Base-by-base conservation (phyloP, 2,888 invertebrate species). In the Disparrhopalites patrizii region DNA sequence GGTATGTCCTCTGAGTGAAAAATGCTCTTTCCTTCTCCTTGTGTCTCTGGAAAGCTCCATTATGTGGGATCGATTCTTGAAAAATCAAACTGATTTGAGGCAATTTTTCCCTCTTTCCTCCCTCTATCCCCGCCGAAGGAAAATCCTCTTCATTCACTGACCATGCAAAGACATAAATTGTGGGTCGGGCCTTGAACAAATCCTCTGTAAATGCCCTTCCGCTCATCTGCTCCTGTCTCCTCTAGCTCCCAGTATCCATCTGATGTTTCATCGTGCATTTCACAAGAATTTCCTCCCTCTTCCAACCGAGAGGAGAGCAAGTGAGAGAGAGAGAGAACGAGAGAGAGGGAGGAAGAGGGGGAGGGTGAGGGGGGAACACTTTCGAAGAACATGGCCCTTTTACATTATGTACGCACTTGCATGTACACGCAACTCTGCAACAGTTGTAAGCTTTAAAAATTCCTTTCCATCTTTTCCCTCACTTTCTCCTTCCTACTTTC, bases 21-120 rank as follows among this genome's bases (percentile, higher is more conserved):
- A 57, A 57, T 57, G 43, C 28, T 38, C 23, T 18, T 3, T n/a
- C 28, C 23, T n/a, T n/a, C n/a, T n/a, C n/a, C n/a, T n/a, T n/a
- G n/a, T n/a, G n/a, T n/a, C n/a, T n/a, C n/a, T n/a, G n/a, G n/a
- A n/a, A n/a, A 47, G 60, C 60, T 47, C 50, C 60, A 60, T 60
- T 60, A 60, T 60, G 30, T 31, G 7, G 38, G 61, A 61, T 61
- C 61, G 61, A 61, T 61, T 52, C 38, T 60, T n/a, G n/a, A 20
- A 60, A 60, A 60, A 60, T 60, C 60, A 47, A 60, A 60, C 47
- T 61, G 61, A 61, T 61, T 61, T 61, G 51, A 61, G 51, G 61
- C 51, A 33, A 36, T 61, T 61, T 61, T 61, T 38, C 13, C 25
- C 25, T 3, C 36, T 13, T n/a, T n/a, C n/a, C 36, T 36, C 36